Evolutionary conservation across 2,797 vertebrate genomes (phyloP).

Genomic region (Leuciscus waleckii): DNA sequence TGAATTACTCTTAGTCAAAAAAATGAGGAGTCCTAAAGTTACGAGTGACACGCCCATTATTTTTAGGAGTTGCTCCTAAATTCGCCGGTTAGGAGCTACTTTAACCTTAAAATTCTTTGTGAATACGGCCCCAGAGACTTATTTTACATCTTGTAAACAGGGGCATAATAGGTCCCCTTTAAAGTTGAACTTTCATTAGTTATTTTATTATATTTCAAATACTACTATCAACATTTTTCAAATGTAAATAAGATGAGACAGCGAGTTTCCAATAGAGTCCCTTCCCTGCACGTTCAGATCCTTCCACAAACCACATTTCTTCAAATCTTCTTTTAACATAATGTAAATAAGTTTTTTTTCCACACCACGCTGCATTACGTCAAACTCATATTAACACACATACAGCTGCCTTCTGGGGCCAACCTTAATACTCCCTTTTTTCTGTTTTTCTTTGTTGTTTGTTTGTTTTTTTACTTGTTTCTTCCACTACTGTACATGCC

Average conservation of each 20-base stretch:
- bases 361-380: conserved; percentile 55
- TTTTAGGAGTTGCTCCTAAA: too few species aligned
- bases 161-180: too few species aligned
- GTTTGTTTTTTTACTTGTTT: conserved; percentile 65
- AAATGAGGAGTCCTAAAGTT: too few species aligned
- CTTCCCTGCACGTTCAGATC: conserved; percentile 42
- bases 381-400: conserved; percentile 60
- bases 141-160: too few species aligned
- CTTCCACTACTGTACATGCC: conserved; percentile 53
- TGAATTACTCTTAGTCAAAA: too few species aligned
- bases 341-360: conserved; percentile 34
- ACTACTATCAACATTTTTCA: not conserved
- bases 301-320: conserved; percentile 50
- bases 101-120: too few species aligned
- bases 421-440: conserved; percentile 66
- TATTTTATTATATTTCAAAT: not conserved
- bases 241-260: conserved; percentile 9
- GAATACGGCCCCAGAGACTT: too few species aligned
- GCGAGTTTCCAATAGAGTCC: conserved; percentile 21
- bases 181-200: not conserved
- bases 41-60: too few species aligned
- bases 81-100: too few species aligned
- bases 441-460: conserved; percentile 65
- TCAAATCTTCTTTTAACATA: conserved; percentile 52
- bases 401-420: conserved; percentile 59